Conservation (phyloP, 1,140 invertebrate species). For the Matsumurasca onukii region DNA sequence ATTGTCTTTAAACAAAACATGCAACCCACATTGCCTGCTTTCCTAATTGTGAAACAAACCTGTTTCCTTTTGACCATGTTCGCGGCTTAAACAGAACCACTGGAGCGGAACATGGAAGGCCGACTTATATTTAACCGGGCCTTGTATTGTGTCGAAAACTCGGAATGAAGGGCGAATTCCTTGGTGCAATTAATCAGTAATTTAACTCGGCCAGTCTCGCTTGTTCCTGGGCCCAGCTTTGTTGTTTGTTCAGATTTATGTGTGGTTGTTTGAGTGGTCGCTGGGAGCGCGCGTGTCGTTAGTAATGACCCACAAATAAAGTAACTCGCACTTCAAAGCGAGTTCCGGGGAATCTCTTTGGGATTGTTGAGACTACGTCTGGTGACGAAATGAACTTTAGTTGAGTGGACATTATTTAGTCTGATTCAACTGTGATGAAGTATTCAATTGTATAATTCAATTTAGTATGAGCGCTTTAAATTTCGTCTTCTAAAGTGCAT, state of each 20-base stretch:
- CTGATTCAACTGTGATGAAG: too few relatives aligned
- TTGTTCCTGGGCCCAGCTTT: constrained; percentile 4
- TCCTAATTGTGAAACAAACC: too few relatives aligned
- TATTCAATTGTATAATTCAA: too few relatives aligned
- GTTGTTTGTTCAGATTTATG: constrained; percentile 17
- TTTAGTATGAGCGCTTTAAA: too few relatives aligned
- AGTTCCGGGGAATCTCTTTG: not conserved
- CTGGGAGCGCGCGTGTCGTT: not conserved
- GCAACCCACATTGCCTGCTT: too few relatives aligned
- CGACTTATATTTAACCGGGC: not conserved
- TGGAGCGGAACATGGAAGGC: not conserved
- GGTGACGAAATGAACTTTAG: too few relatives aligned
- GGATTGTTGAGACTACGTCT: too few relatives aligned
- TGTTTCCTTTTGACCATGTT: too few relatives aligned
- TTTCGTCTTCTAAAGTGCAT: too few relatives aligned
- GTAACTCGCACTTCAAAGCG: constrained; percentile 12
- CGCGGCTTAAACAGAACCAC: too few relatives aligned
- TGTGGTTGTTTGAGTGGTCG: not conserved
- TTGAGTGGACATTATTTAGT: too few relatives aligned
- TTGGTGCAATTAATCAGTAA: constrained; percentile 19
- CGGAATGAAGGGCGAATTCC: constrained; percentile 9
- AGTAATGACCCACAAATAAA: constrained; percentile 13
- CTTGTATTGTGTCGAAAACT: not conserved
- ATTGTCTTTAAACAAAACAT: too few relatives aligned
- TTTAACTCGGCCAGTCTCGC: not conserved